Conservation (phyloP, 2,888 invertebrate species). For the Calameuta pallipes region DNA sequence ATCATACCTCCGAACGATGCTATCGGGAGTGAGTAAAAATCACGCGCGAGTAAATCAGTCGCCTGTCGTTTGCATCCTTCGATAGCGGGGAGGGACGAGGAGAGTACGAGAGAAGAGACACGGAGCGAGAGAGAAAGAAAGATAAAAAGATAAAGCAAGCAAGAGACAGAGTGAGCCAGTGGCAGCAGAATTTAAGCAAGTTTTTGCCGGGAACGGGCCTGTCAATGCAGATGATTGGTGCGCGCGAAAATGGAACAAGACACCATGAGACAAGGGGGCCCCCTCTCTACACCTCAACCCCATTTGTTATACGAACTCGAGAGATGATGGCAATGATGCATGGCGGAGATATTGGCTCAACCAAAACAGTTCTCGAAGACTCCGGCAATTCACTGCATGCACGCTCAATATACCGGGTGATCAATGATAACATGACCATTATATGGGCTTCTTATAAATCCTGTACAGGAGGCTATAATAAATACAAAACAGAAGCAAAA, state of each 20-base stretch:
- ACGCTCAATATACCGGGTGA: not conserved
- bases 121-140: constrained; percentile 20
- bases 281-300: constrained; percentile 38
- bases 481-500: not conserved
- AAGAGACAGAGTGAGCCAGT: constrained; percentile 4
- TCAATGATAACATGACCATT: not conserved
- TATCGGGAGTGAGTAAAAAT: constrained; percentile 46
- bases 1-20: not conserved
- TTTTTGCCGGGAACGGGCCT: constrained; percentile 54
- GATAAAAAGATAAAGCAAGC: constrained; percentile 5
- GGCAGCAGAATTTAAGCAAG: constrained; percentile 56
- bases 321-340: constrained; percentile 48
- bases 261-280: constrained; percentile 45
- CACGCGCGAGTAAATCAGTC: constrained; percentile 57
- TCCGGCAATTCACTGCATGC: not conserved
- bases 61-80: constrained; percentile 59
- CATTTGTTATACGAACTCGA: constrained; percentile 49
- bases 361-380: constrained; percentile 39
- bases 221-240: constrained; percentile 61
- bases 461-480: not conserved
- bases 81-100: constrained; percentile 27
- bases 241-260: constrained; percentile 57
- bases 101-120: constrained; percentile 16
- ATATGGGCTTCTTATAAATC: not conserved
- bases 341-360: constrained; percentile 38